These are phyloP conservation scores for Myotis lucifugus DNA, from an alignment of 2,113 vertebrate species.

Conservation along the genomic window DNA sequence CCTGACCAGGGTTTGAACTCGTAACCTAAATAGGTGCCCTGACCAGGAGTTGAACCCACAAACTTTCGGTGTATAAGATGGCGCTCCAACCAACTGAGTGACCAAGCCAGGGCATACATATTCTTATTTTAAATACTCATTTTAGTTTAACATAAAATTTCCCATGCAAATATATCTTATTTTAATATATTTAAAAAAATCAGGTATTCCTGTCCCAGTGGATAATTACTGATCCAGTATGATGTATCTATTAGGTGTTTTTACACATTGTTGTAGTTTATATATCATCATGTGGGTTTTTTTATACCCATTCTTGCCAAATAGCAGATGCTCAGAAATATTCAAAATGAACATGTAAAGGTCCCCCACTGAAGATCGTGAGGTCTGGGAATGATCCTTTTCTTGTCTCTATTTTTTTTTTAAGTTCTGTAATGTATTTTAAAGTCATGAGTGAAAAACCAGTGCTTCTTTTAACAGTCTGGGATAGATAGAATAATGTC, in stretches of 20 bases:
- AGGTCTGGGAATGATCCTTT: not conserved
- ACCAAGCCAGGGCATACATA: not conserved
- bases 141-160: not conserved
- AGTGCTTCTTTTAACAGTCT: not conserved
- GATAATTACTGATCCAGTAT: not conserved
- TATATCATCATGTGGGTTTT: not conserved
- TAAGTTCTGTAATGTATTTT: not conserved
- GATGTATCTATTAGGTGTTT: not conserved
- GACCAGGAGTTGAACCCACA: not conserved
- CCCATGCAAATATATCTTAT: not conserved
- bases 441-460: not conserved
- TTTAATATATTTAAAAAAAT: not conserved
- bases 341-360: not conserved
- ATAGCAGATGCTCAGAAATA: not conserved
- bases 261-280: not conserved
- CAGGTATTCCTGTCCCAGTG: not conserved
- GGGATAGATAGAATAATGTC: not conserved
- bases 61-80: not conserved
- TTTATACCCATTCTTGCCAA: not conserved
- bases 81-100: not conserved
- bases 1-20: not conserved
- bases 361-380: not conserved
- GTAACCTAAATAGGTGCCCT: not conserved
- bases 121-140: not conserved
- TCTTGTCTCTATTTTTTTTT: fast-evolving